These are phyloP conservation scores for Karalla daura DNA, from an alignment of 2,797 vertebrate genomes.

Conservation along the genomic window DNA sequence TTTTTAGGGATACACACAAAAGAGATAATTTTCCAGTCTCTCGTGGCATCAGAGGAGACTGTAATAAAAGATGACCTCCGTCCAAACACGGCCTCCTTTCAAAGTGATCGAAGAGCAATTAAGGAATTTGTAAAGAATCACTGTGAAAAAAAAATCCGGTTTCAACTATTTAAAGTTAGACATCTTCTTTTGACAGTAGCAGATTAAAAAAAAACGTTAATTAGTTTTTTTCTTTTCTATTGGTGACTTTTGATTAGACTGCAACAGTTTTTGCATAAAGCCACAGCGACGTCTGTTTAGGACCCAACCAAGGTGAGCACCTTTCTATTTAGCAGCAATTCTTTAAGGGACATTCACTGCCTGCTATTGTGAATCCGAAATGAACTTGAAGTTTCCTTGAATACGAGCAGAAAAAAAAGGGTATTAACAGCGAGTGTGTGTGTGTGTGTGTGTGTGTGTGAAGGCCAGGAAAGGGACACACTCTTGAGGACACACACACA, in stretches of 20 bases:
- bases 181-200: constrained; percentile 65
- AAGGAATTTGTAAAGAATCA: constrained; percentile 63
- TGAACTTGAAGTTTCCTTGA: constrained; percentile 61
- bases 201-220: constrained; percentile 64
- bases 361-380: constrained; percentile 30
- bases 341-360: constrained; percentile 48
- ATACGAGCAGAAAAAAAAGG: constrained; percentile 13
- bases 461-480: constrained; percentile 15
- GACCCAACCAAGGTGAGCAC: constrained; percentile 76
- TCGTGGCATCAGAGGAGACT: constrained; percentile 26
- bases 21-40: constrained; percentile 15
- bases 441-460: constrained; percentile 5
- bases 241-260: constrained; percentile 62
- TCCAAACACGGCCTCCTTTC: constrained; percentile 43
- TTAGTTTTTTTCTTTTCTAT: constrained; percentile 45
- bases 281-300: constrained; percentile 55
- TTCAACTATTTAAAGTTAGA: constrained; percentile 60
- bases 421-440: constrained; percentile 8
- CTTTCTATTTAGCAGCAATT: constrained; percentile 56
- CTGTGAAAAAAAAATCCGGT: constrained; percentile 44
- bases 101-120: constrained; percentile 64
- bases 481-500: constrained; percentile 5
- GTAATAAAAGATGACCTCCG: constrained; percentile 61
- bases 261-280: constrained; percentile 57
- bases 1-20: neutral